A percentile compares a stretch with the other conserved stretches of the same genome.
Conservation (phyloP, 2,797 vertebrate genomes). For the Sternarchorhynchus goeldii region DNA sequence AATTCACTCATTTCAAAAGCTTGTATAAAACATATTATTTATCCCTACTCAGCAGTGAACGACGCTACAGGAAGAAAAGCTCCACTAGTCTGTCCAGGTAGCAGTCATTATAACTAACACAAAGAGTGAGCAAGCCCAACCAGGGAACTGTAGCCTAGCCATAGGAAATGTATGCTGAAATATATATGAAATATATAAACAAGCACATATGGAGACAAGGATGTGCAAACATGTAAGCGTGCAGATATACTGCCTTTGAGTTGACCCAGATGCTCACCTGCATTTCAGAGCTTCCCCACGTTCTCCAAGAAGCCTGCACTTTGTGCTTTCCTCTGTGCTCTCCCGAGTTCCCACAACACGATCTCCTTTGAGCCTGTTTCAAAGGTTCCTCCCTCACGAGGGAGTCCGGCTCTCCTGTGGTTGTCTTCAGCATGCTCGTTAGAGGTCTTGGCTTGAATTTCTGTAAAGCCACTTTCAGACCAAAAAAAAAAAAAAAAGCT, state of each 20-base stretch:
- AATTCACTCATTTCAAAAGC: neutral
- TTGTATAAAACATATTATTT: neutral
- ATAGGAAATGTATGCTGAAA: constrained; percentile 20
- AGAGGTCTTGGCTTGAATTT: too few species aligned
- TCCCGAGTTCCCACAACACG: too few species aligned
- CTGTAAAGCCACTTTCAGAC: too few species aligned
- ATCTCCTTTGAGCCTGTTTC: too few species aligned
- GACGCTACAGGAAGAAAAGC: neutral
- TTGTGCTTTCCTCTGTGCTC: neutral
- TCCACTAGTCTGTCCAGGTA: neutral
- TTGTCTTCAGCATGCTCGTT: too few species aligned
- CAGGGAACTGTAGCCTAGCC: constrained; percentile 30
- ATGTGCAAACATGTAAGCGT: neutral
- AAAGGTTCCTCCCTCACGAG: too few species aligned
- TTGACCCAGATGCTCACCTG: neutral
- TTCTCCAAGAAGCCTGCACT: neutral
- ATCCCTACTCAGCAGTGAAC: neutral
- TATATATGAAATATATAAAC: neutral
- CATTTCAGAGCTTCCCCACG: neutral
- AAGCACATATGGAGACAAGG: neutral
- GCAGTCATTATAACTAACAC: neutral
- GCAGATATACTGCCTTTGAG: neutral
- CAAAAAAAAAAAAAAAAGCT: too few species aligned
- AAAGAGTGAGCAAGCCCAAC: constrained; percentile 15
- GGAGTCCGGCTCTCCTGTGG: too few species aligned